Base-by-base conservation (phyloP, 2,113 vertebrate species). In the Paraplagusia blochii region DNA sequence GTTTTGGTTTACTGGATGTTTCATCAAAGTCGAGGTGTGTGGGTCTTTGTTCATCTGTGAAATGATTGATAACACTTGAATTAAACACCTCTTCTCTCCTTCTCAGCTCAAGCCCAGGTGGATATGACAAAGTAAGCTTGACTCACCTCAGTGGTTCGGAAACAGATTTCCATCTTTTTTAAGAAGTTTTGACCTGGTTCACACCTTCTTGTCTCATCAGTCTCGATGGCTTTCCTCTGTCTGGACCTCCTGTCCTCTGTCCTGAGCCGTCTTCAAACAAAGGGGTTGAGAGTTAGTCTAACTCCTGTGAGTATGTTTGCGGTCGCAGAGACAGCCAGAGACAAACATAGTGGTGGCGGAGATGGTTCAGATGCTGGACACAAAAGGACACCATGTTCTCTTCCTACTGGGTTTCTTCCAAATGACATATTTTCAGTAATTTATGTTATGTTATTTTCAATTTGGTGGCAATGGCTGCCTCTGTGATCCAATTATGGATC, bases 51-150 rank as follows among this genome's bases (percentile, higher is more conserved):
- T 11, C 49, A 2, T 52, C 15, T 43, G 11, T 9, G 18, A 14
- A 51, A 11, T 36, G 11, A 19, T 57, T 63, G 35, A n/a, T 57
- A 51, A 51, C 14, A 9, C 0, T 1, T n/a, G 13, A 9, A 7
- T 34, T 8, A 39, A 8, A 13, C 39, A 1, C 40, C 16, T 47
- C 7, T 39, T 7, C 38, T 7, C 19, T 66, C 8, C 54, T 69
- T 73, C 75, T 54, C 43, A 86, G 79, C 44, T 58, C 44, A 11
- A 6, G 1, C 3, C 11, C 48, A 53, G 9, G 9, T 18, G 45
- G 7, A 57, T 7, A 12, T 45, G 6, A 9, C 56, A 64, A 60
- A 66, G 84, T 88, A 81, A 79, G 82, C 2, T 53, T 54, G 22
- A 29, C 6, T 6, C 17, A 6, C 29, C 10, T 53, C 29, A 18